These are phyloP conservation scores for Drosophila aff. DNA, from an alignment of 1,140 invertebrate species.

Conservation along the genomic window DNA sequence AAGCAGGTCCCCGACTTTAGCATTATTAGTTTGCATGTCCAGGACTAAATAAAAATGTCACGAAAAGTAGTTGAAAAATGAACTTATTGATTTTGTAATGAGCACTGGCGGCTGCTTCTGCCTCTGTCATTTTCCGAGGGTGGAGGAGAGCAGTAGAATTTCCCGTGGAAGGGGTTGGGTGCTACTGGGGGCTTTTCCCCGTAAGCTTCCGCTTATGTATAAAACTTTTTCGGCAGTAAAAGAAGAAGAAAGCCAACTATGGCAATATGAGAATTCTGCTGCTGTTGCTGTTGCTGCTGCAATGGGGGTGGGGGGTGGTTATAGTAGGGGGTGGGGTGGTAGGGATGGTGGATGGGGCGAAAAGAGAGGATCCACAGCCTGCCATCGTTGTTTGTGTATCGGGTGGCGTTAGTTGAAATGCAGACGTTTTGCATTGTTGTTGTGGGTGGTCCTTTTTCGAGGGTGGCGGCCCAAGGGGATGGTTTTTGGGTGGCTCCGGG, in stretches of 20 bases:
- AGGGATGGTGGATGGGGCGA: background rate
- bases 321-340: background rate
- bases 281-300: slow-evolving; percentile 67
- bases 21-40: slow-evolving; percentile 11
- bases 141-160: background rate
- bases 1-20: background rate
- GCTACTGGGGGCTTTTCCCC: background rate
- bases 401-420: slow-evolving; percentile 81
- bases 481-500: slow-evolving; percentile 34
- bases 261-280: slow-evolving; percentile 61
- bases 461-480: slow-evolving; percentile 24
- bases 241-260: slow-evolving; percentile 50
- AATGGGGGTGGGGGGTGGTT: slow-evolving; percentile 16
- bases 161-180: slow-evolving; percentile 3
- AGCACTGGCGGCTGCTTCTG: slow-evolving; percentile 11
- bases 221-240: slow-evolving; percentile 71
- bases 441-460: slow-evolving; percentile 49
- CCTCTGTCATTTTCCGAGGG: slow-evolving; percentile 7
- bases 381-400: slow-evolving; percentile 67
- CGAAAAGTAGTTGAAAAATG: slow-evolving; percentile 38
- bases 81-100: slow-evolving; percentile 72
- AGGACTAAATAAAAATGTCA: slow-evolving; percentile 18
- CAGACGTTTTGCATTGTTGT: slow-evolving; percentile 82
- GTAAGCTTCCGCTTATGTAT: slow-evolving; percentile 66
- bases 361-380: slow-evolving; percentile 29